A percentile compares a stretch with the other conserved stretches of the same genome.
Conservation (phyloP, 2,113 vertebrate genomes). For the Aleadryas rufinucha region DNA sequence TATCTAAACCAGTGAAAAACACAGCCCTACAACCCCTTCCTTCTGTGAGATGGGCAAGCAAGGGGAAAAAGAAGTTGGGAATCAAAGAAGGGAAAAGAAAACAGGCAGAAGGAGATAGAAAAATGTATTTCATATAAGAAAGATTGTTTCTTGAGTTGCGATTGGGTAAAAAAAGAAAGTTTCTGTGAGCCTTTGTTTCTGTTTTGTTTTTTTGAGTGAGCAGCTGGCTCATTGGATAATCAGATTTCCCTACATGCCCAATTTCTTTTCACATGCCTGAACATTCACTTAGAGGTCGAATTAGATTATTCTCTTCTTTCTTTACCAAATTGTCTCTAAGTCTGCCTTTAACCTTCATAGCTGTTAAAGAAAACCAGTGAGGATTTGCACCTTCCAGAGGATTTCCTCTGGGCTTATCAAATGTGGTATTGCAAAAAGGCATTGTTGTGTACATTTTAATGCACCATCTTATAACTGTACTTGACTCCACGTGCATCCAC, state of each 20-base stretch:
- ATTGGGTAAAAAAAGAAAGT: background rate
- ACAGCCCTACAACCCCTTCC: background rate
- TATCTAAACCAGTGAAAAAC: background rate
- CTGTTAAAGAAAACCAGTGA: background rate
- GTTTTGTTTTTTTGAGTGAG: background rate
- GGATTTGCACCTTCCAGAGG: background rate
- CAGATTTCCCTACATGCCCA: background rate
- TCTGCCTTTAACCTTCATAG: background rate
- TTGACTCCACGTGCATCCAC: background rate
- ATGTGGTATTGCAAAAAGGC: background rate
- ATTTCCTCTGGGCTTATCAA: background rate
- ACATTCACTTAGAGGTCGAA: background rate
- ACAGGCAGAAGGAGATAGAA: background rate
- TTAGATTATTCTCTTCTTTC: background rate
- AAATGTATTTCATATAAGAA: background rate
- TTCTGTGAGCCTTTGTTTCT: background rate
- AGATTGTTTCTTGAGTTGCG: background rate
- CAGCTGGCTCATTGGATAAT: background rate
- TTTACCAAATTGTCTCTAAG: background rate
- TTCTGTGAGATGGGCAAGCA: background rate
- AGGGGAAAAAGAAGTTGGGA: background rate
- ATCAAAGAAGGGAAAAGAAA: background rate
- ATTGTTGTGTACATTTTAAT: background rate
- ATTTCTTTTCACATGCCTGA: conserved; percentile 20
- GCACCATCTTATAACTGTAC: background rate